A percentile compares a stretch with the other conserved stretches of the same genome.
phyloP scores from a whole-genome alignment of 2,888 invertebrate species.

The Tenthredo mesomela region DNA sequence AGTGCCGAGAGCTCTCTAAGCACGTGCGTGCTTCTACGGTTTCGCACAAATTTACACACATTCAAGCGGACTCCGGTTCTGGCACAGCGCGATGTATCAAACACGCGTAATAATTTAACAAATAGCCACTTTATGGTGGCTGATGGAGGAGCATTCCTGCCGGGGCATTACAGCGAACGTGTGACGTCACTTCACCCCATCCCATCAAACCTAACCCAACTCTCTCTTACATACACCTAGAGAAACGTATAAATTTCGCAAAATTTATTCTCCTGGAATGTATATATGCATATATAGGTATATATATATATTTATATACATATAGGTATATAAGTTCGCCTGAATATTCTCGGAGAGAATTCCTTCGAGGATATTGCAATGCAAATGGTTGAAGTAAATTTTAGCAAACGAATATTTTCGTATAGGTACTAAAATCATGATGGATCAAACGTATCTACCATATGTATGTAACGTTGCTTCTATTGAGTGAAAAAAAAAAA shows the following conservation, averaged over 20 bases:
- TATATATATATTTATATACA: background rate
- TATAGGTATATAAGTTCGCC: background rate
- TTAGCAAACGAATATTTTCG: background rate
- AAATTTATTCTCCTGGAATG: conserved; percentile 30
- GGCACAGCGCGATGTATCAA: conserved; percentile 68
- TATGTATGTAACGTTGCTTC: background rate
- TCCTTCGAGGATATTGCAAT: background rate
- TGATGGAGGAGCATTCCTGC: conserved; percentile 66
- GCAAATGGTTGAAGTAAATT: background rate
- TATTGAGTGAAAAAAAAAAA: background rate
- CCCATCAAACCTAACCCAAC: background rate
- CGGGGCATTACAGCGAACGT: conserved; percentile 70
- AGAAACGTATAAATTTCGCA: conserved; percentile 42
- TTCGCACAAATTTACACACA: conserved; percentile 47
- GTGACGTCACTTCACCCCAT: conserved; percentile 68
- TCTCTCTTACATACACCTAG: conserved; percentile 43
- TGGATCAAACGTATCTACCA: background rate
- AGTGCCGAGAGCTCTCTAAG: conserved; percentile 50
- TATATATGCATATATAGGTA: background rate
- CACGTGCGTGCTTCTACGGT: conserved; percentile 49
- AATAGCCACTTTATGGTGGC: conserved; percentile 72
- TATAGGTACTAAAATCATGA: background rate
- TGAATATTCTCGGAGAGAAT: background rate
- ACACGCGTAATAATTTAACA: conserved; percentile 73
- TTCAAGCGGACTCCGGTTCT: conserved; percentile 56